These are phyloP conservation scores for Sinodicranocentrus sp. DNA, from an alignment of 2,888 invertebrate genomes.

Conservation along the genomic window DNA sequence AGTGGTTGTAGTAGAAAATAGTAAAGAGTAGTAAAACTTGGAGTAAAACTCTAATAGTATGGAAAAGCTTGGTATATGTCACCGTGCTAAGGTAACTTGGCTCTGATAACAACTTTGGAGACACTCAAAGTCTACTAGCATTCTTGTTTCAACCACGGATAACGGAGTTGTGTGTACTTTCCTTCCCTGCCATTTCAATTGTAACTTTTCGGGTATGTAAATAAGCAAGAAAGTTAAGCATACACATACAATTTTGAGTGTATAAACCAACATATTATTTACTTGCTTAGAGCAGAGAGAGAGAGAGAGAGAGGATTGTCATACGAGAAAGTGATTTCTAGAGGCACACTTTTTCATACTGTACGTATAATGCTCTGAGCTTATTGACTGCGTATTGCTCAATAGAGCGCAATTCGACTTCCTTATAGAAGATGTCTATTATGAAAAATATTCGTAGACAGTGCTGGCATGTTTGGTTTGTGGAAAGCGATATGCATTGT, in stretches of 20 bases:
- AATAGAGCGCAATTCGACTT: too few relatives aligned
- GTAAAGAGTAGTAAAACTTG: conserved; percentile 32
- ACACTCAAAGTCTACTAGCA: too few relatives aligned
- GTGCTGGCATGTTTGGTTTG: too few relatives aligned
- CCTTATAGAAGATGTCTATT: too few relatives aligned
- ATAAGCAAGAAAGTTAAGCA: conserved; percentile 41
- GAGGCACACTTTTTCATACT: neutral
- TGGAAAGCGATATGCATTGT: too few relatives aligned
- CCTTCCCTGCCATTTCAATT: conserved; percentile 21
- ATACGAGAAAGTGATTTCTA: conserved; percentile 8
- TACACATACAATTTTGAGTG: neutral
- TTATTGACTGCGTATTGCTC: too few relatives aligned
- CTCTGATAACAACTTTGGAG: too few relatives aligned
- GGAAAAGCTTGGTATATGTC: neutral
- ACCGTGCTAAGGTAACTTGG: too few relatives aligned
- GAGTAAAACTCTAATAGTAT: conserved; percentile 1
- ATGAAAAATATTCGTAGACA: too few relatives aligned
- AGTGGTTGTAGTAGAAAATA: conserved; percentile 1
- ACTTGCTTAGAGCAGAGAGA: neutral
- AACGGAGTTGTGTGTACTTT: conserved; percentile 4
- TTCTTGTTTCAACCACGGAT: neutral
- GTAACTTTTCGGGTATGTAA: conserved; percentile 31
- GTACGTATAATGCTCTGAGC: too few relatives aligned
- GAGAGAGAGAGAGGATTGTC: neutral
- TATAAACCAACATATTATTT: neutral